Evolutionary conservation across 2,888 invertebrate species (phyloP).

Genomic region (Heliconius ismenius): DNA sequence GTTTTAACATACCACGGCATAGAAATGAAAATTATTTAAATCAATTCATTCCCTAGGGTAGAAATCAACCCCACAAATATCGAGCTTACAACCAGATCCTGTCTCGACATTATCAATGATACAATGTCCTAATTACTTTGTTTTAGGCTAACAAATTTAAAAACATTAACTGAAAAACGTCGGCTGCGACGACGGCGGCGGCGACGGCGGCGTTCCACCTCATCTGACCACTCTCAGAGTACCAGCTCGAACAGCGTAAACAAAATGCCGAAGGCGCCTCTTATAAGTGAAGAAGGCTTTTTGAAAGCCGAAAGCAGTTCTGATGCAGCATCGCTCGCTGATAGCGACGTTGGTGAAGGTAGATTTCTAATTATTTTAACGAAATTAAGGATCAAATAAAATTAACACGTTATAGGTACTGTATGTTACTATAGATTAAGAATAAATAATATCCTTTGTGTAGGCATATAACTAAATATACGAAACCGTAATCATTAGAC

Average conservation of each 20-base stretch:
- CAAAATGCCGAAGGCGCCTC: conserved; percentile 54
- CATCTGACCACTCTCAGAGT: conserved; percentile 47
- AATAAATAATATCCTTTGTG: background rate
- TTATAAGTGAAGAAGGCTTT: conserved; percentile 59
- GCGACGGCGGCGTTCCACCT: conserved; percentile 55
- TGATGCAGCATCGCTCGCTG: conserved; percentile 58
- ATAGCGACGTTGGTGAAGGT: conserved; percentile 60
- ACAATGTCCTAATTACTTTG: background rate
- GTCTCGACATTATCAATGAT: background rate
- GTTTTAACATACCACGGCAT: background rate
- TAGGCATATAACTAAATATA: background rate
- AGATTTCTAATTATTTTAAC: background rate
- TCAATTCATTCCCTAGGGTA: background rate
- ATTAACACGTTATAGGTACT: background rate
- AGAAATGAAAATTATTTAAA: background rate
- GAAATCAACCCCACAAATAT: background rate
- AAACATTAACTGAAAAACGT: conserved; percentile 56
- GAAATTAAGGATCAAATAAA: background rate
- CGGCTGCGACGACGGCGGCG: conserved; percentile 58
- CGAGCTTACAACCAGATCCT: background rate
- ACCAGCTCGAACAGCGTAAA: conserved; percentile 46
- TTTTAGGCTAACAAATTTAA: conserved; percentile 67
- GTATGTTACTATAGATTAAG: background rate
- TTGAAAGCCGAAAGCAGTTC: conserved; percentile 66
- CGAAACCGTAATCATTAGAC: no score